These are phyloP conservation scores for Ammodramus savannarum DNA, from an alignment of 2,113 vertebrate species.

Conservation along the genomic window DNA sequence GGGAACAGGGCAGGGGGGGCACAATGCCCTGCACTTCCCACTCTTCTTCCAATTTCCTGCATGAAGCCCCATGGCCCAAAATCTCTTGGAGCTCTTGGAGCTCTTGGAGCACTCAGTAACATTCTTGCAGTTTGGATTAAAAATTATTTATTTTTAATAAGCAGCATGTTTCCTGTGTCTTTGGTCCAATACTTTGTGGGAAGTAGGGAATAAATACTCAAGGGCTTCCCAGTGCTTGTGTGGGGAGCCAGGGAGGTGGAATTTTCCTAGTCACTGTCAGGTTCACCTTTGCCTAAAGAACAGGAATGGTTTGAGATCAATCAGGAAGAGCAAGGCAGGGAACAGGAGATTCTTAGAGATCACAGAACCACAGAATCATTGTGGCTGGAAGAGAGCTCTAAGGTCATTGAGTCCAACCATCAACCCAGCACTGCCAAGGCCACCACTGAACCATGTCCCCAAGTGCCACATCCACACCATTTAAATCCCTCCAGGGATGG, in stretches of 20 bases:
- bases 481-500: neutral
- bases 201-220: too few species aligned
- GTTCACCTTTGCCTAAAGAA: neutral
- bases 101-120: neutral
- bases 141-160: neutral
- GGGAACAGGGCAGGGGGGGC: neutral
- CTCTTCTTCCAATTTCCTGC: neutral
- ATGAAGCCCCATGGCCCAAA: neutral
- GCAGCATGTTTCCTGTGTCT: neutral
- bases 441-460: neutral
- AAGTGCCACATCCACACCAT: neutral
- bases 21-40: neutral
- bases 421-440: neutral
- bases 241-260: neutral
- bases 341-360: neutral
- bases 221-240: neutral
- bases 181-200: neutral
- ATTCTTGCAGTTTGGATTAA: neutral
- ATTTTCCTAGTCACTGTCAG: neutral
- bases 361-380: neutral
- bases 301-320: neutral
- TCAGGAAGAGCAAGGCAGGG: neutral
- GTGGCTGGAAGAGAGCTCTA: neutral
- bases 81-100: neutral
- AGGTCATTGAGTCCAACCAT: neutral